A percentile compares a stretch with the other conserved stretches of the same genome.
Evolutionary conservation across 2,888 invertebrate genomes (phyloP).

Genomic region (Theretra japonica): DNA sequence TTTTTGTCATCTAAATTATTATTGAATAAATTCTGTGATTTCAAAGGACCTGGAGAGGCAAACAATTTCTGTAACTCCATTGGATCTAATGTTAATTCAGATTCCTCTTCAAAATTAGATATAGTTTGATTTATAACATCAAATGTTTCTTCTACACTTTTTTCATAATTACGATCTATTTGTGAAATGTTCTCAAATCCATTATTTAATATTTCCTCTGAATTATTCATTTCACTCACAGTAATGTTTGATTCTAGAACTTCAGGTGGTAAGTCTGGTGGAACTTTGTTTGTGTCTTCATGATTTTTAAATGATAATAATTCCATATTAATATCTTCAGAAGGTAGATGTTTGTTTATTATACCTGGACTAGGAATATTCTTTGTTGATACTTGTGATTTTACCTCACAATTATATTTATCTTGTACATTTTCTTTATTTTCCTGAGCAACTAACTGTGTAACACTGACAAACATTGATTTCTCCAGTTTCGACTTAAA

Average conservation of each 20-base stretch:
- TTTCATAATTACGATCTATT: conserved; percentile 42
- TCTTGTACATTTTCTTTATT: conserved; percentile 37
- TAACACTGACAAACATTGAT: conserved; percentile 43
- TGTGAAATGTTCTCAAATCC: conserved; percentile 11
- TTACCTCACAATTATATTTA: neutral
- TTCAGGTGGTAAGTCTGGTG: neutral
- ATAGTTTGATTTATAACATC: conserved; percentile 82
- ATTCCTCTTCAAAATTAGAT: conserved; percentile 62
- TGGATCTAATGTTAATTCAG: conserved; percentile 32
- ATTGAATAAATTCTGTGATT: conserved; percentile 4
- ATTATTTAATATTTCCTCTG: neutral
- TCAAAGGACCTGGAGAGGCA: neutral
- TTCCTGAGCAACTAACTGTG: conserved; percentile 40
- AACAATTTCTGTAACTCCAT: conserved; percentile 8
- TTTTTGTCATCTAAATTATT: neutral
- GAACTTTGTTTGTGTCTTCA: neutral
- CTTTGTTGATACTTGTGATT: neutral
- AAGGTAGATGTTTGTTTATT: neutral
- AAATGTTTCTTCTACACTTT: conserved; percentile 75
- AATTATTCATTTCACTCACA: neutral
- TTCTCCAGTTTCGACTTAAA: conserved; percentile 65
- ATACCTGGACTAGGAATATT: neutral
- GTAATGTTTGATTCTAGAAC: neutral
- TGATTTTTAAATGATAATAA: neutral
- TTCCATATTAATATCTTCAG: neutral